Base-by-base conservation (phyloP, 2,113 vertebrate species). In the Megaleporinus macrocephalus region DNA sequence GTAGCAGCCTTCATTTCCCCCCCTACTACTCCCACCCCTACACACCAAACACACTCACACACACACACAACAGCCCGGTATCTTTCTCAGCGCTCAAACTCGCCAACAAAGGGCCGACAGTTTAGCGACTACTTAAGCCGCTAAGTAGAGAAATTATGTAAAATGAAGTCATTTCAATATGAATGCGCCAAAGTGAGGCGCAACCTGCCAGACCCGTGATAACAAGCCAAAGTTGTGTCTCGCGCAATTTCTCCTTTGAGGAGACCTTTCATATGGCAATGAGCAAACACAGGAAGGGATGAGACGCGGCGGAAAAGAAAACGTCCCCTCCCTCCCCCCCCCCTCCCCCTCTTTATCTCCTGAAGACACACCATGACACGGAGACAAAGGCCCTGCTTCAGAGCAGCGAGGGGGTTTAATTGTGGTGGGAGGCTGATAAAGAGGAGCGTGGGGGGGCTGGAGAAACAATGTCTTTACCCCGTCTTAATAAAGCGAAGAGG, bases 121-220 rank as follows among this genome's bases (percentile, higher is more conserved):
- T 51, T 26, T 53, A 36, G 82, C 44, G 12, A 22, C 79, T 78
- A 57, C 51, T 53, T 20, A 12, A 85, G 61, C 57, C 73, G 69
- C 76, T 47, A 55, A 85, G 83, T 76, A 57, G 63, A 80, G 81
- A 47, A 80, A 75, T 74, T 74, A 84, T 89, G 76, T 44, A 73
- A 78, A 84, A 81, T 57, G 30, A 77, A 82, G 51, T 76, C 74
- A 79, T 83, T 86, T 84, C 61, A 83, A 82, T 79, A 86, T 72
- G 76, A 80, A 84, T 81, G 75, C 65, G 80, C 66, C 65, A 29
- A 77, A 85, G 76, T 59, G 9, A 61, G 81, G 74, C 65, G 82
- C 81, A 85, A 85, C 83, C 89, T 90, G 87, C 85, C 79, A 78
- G 76, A 49, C 76, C 76, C 72, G 75, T 65, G 89, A 90, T 88